Percentiles rank a stretch among this genome's conserved stretches.
phyloP scores from a whole-genome alignment of 2,113 vertebrate genomes.

The Lampris megalopsis region DNA sequence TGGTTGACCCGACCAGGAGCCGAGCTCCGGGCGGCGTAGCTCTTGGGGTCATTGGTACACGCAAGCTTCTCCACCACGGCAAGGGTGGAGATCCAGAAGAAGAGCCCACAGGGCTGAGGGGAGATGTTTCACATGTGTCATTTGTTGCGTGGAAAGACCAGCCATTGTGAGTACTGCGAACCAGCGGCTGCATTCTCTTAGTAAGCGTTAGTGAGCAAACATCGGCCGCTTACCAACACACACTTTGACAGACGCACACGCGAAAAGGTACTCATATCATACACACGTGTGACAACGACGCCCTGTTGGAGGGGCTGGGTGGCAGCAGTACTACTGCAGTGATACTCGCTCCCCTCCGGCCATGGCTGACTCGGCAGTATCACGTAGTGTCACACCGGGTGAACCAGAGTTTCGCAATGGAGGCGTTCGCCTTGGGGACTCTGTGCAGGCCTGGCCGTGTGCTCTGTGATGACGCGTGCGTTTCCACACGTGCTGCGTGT shows the following conservation, averaged over 20 bases:
- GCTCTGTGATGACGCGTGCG: constrained; percentile 19
- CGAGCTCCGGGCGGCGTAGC: too few species aligned
- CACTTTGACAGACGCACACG: not conserved
- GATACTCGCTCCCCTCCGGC: not conserved
- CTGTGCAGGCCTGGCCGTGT: not conserved
- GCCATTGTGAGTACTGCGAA: not conserved
- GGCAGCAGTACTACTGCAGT: not conserved
- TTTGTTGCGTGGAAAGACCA: too few species aligned
- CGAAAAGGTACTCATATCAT: not conserved
- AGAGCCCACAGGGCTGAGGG: too few species aligned
- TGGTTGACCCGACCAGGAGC: too few species aligned
- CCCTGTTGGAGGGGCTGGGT: not conserved
- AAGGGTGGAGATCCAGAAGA: too few species aligned
- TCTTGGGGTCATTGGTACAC: too few species aligned
- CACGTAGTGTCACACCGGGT: not conserved
- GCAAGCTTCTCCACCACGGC: too few species aligned
- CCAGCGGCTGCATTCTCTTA: not conserved
- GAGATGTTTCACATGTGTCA: too few species aligned
- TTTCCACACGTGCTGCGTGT: not conserved
- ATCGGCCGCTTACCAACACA: not conserved
- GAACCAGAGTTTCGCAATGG: not conserved
- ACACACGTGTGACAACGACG: not conserved
- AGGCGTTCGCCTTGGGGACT: constrained; percentile 16
- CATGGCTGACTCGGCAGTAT: constrained; percentile 5
- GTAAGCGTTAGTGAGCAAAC: not conserved